Evolutionary conservation across 2,888 invertebrate genomes (phyloP), one percentile per base, ranked within the genome.

Genomic region (Phengaris arion): DNA sequence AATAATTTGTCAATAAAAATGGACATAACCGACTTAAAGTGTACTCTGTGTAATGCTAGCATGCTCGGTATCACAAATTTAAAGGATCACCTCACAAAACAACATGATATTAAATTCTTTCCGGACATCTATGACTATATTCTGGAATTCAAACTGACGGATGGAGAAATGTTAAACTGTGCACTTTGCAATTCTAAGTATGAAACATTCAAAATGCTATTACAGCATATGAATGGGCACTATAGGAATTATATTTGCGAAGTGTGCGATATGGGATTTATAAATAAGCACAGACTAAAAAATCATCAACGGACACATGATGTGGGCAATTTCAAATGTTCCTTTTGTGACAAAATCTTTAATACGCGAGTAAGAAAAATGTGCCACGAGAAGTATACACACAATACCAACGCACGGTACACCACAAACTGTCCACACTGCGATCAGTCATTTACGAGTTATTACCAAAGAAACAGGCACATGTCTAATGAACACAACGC

Each of bases 221-320:
- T 90, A 0, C 91, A 92, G 77, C 93, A 93, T 15, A 92, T 93
- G 92, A 92, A 92, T 51, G 87, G 89, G 0, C 93, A 92, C 80
- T 92, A 91, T 74, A 85, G 92, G 45, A 92, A 92, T 74, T 92
- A 85, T 77, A 84, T 92, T 0, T 93, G 93, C 52, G 90, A 90
- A 1, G 85, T 87, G 0, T 93, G 93, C 74, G 91, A 92, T 76
- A 78, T 89, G 78, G 92, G 92, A 0, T 93, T 90, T 76, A 87
- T 92, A 35, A 92, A 92, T 52, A 87, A 87, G 55, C 90, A 91
- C 69, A 83, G 90, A 12, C 78, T 92, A 51, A 87, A 84, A 54
- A 89, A 87, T 59, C 93, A 93, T 52, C 86, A 88, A 22, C 81
- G 90, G 0, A 92, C 89, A 0, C 91, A 92, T 59, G 90, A 92